Conservation (phyloP, 2,797 vertebrate genomes). For the Melanogrammus aeglefinus region DNA sequence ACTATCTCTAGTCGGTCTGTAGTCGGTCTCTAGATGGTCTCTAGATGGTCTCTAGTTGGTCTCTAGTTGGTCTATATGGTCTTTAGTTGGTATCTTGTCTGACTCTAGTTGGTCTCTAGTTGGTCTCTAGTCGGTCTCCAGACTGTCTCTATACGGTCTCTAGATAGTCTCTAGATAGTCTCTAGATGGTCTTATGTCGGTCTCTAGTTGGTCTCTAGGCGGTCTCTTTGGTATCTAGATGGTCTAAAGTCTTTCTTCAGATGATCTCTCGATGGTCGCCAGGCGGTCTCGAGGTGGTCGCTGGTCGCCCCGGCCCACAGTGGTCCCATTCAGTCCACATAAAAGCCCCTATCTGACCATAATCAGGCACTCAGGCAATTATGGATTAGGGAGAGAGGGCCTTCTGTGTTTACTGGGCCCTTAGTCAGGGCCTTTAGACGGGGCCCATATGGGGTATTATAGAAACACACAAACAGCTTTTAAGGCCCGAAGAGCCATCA, state of each 20-base stretch:
- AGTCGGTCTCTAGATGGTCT: background rate
- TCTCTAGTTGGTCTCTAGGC: background rate
- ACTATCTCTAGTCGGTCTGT: background rate
- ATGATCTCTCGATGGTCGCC: background rate
- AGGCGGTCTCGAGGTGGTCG: background rate
- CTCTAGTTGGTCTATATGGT: background rate
- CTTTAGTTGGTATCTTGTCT: background rate
- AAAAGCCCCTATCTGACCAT: no score
- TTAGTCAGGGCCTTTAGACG: conserved; percentile 5
- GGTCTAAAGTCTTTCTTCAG: no score
- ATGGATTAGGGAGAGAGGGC: conserved; percentile 38
- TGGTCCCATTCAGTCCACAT: background rate
- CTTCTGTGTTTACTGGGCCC: conserved; percentile 36
- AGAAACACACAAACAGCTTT: conserved; percentile 46
- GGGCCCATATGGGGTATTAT: conserved; percentile 23
- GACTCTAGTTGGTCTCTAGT: background rate
- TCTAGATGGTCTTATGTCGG: background rate
- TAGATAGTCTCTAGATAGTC: background rate
- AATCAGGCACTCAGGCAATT: no score
- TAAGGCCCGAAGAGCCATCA: conserved; percentile 37
- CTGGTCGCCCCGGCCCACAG: background rate
- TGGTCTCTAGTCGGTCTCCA: background rate
- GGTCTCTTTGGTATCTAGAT: no score
- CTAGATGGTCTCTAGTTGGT: background rate
- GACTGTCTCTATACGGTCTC: background rate